Base-by-base conservation (phyloP, 2,888 invertebrate species). In the Sclerodermus sp. region DNA sequence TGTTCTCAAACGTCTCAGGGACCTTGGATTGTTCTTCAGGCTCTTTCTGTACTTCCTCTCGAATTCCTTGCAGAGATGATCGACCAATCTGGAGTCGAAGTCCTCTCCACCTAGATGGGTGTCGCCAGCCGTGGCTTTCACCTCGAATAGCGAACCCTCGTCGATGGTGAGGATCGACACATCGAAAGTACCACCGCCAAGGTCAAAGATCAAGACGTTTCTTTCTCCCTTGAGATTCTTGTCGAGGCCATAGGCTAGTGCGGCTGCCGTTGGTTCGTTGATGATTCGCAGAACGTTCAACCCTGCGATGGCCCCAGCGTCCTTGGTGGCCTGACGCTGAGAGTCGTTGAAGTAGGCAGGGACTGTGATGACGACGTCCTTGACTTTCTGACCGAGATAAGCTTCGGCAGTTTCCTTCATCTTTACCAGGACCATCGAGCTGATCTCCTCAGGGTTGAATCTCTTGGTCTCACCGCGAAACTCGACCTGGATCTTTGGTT, bases 121-220 rank as follows among this genome's bases (percentile, higher is more conserved):
- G 72, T 93, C 92, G 30, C 91, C 91, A 30, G 90, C 89, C 1
- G 91, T 93, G 0, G 92, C 82, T 73, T 85, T 88, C 3, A 91
- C 93, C 77, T 91, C 90, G 72, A 91, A 91, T 18, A 85, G 72
- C 1, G 84, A 84, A 1, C 90, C 84, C 77, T 91, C 90, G 71
- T 90, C 90, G 71, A 92, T 91, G 43, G 89, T 89, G 40, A 93
- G 79, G 55, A 92, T 86, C 43, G 91, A 91, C 2, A 92, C 91
- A 79, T 92, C 91, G 74, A 92, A 90, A 13, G 90, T 90, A 73
- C 83, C 83, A 18, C 84, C 84, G 14, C 86, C 86, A 51, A 87
- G 79, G 69, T 87, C 86, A 70, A 86, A 87, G 58, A 87, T 86
- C 12, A 85, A 74, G 3, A 87, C 85, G 66, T 85, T 85, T 12